These are phyloP conservation scores for Drosophila dunni DNA, from an alignment of 1,140 invertebrate species.

Conservation along the genomic window DNA sequence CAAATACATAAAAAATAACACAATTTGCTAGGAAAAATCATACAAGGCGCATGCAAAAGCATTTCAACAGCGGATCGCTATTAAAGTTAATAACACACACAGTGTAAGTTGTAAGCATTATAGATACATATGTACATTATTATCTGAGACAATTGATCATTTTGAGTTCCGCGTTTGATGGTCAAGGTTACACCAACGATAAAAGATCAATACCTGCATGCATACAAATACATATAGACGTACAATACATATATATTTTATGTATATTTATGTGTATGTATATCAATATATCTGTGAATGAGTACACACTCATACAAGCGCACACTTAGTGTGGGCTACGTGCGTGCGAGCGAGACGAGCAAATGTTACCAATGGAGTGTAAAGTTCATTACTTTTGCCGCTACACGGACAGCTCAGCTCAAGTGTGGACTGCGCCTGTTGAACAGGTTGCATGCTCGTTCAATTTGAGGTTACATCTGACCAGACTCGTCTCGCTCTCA, in stretches of 20 bases:
- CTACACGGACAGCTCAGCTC: slow-evolving; percentile 18
- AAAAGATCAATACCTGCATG: slow-evolving; percentile 45
- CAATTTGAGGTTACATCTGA: slow-evolving; percentile 41
- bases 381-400: slow-evolving; percentile 75
- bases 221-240: slow-evolving; percentile 7
- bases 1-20: slow-evolving; percentile 8
- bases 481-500: slow-evolving; percentile 29
- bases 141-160: slow-evolving; percentile 41
- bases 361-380: slow-evolving; percentile 42
- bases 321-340: slow-evolving; percentile 11
- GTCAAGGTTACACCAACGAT: slow-evolving; percentile 73
- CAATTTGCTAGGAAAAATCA: slow-evolving; percentile 3
- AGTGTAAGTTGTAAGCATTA: slow-evolving; percentile 44
- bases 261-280: background rate
- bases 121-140: slow-evolving; percentile 26
- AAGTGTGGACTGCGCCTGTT: slow-evolving; percentile 15
- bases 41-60: slow-evolving; percentile 27
- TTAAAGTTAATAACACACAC: slow-evolving; percentile 15
- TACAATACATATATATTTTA: too few species aligned
- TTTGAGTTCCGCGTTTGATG: slow-evolving; percentile 52
- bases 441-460: slow-evolving; percentile 47
- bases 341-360: slow-evolving; percentile 39
- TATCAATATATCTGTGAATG: background rate
- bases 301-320: background rate
- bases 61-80: slow-evolving; percentile 8